Conservation (phyloP, 2,113 vertebrate species). For the rabbit (Oryctolagus cuniculus) region mOryCun1.1 NC_091450.1:51399501-51400000, state of each 20-base stretch:
- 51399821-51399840: conserved; percentile 53
- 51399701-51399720: conserved; percentile 34
- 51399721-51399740: conserved; percentile 49
- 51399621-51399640: conserved; percentile 47
- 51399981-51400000: background rate
- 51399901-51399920: too few relatives aligned
- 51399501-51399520: background rate
- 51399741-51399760: conserved; percentile 7
- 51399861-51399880: conserved; percentile 38
- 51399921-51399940: background rate
- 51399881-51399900: background rate
- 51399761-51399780: conserved; percentile 24
- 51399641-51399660: conserved; percentile 56
- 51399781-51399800: conserved; percentile 40
- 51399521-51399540: background rate
- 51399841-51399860: conserved; percentile 23
- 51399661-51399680: conserved; percentile 3
- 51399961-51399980: background rate
- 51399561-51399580: conserved; percentile 1
- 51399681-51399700: conserved; percentile 50
- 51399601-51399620: background rate
- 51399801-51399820: conserved; percentile 57
- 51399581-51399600: background rate
- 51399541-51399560: background rate
- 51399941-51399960: too few relatives aligned